Base-by-base conservation (phyloP, 2,797 vertebrate genomes). In the Cryptoprocta ferox region DNA sequence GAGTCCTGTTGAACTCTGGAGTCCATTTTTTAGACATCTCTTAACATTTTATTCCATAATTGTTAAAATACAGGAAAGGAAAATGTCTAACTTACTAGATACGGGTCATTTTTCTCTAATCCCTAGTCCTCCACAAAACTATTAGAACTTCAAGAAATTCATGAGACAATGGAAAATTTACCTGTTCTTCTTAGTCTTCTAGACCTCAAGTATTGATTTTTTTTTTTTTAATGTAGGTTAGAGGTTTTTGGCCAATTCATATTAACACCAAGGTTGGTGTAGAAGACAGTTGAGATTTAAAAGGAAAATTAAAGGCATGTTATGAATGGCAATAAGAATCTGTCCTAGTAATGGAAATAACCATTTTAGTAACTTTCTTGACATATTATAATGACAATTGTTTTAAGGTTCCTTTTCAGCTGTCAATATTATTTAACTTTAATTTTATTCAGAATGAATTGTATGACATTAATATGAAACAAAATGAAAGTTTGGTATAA, bases 391-490 rank as follows among this genome's bases (percentile, higher is more conserved):
- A 48, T 81, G 78, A 12, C 39, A 75, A 0, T 94, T 90, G 24
- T 42, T 87, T 63, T 79, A 89, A 63, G 15, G 26, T 86, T 8
- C 14, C 24, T 71, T 86, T 81, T 88, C 32, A 90, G 80, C 24
- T 85, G 18, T 73, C n/a, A 89, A 0, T 86, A 65, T 87, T 96
- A 68, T 79, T 90, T 94, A 65, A 84, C 63, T 89, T 65, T 93
- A 48, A 78, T 97, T 96, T 96, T 95, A 78, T 91, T 88, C n/a
- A 73, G 28, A 53, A 1, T 93, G n/a, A 91, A 73, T 87, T 92
- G 63, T 32, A 35, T 93, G n/a, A 82, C 18, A 61, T 89, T 95
- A 94, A 53, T 63, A 87, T 7, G 21, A 89, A n/a, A 50, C 65
- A 45, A 32, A 75, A 42, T 15, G 39, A 73, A 76, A 76, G 42